Percentiles rank a stretch among this genome's conserved stretches.
Evolutionary conservation across 2,888 invertebrate genomes (phyloP).

Genomic region (Pristionchus mayeri): DNA sequence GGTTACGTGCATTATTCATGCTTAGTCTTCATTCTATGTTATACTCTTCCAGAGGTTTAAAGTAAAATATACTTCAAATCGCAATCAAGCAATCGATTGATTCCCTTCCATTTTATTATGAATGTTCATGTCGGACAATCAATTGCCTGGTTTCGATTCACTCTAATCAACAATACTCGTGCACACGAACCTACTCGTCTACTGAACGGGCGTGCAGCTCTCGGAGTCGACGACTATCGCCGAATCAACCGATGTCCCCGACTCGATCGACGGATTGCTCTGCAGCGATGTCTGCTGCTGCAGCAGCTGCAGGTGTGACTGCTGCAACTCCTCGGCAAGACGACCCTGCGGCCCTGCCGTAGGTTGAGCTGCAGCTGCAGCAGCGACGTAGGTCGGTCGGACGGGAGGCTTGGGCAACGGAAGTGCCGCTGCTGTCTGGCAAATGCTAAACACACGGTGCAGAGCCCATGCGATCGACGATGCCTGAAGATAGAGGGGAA

Average conservation of each 20-base stretch:
- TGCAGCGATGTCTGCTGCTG: background rate
- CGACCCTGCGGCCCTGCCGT: background rate
- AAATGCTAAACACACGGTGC: slow-evolving; percentile 74
- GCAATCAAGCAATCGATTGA: too few species aligned
- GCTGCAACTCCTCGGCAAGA: slow-evolving; percentile 1
- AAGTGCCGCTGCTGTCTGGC: slow-evolving; percentile 52
- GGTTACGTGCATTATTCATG: too few species aligned
- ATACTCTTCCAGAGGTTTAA: too few species aligned
- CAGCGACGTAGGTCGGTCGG: background rate
- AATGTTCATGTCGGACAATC: too few species aligned
- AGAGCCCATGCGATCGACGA: slow-evolving; percentile 72
- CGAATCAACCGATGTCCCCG: slow-evolving; percentile 3
- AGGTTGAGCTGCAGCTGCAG: background rate
- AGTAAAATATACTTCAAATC: too few species aligned
- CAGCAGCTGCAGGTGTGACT: slow-evolving; percentile 21
- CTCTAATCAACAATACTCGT: background rate
- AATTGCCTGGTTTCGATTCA: too few species aligned
- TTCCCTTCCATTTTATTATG: too few species aligned
- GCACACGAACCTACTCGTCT: slow-evolving; percentile 19
- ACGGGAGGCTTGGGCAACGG: background rate
- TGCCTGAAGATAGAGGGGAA: slow-evolving; percentile 64
- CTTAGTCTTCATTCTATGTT: too few species aligned
- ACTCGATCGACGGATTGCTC: slow-evolving; percentile 24
- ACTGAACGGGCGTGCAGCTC: slow-evolving; percentile 19
- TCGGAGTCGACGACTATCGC: slow-evolving; percentile 15